These are phyloP conservation scores for Ceryle rudis DNA, from an alignment of 2,797 vertebrate species.

Conservation along the genomic window DNA sequence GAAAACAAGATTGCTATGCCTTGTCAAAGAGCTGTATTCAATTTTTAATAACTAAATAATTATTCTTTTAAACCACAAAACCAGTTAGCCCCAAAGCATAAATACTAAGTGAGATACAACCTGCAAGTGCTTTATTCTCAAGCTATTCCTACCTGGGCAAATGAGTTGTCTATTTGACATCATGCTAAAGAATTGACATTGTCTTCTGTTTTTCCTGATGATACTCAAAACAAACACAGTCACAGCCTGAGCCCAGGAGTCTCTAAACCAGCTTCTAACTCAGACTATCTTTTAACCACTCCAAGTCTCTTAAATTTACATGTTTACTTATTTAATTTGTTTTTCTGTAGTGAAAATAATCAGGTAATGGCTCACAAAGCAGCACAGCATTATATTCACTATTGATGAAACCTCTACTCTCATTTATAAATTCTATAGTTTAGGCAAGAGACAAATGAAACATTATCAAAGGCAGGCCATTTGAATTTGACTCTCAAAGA, in stretches of 20 bases:
- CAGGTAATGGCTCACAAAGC: not conserved
- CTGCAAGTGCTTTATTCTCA: not conserved
- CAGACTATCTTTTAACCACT: not conserved
- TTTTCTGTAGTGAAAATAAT: not conserved
- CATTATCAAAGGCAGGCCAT: not conserved
- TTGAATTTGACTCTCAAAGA: not conserved
- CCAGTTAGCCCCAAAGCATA: not conserved
- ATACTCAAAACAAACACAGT: not conserved
- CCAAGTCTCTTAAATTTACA: not conserved
- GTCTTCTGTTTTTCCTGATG: not conserved
- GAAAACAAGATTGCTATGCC: not conserved
- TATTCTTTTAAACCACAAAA: not conserved
- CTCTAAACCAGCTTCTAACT: not conserved
- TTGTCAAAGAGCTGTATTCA: not conserved
- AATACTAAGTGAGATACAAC: not conserved
- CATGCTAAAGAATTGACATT: not conserved
- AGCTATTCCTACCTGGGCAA: not conserved
- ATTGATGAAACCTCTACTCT: not conserved
- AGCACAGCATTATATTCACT: not conserved
- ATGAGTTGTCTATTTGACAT: not conserved
- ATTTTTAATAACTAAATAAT: slow-evolving; percentile 10
- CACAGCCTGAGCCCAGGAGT: not conserved
- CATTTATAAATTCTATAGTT: not conserved
- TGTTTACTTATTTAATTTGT: not conserved
- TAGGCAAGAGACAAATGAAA: not conserved